Evolutionary conservation across 2,888 invertebrate genomes (phyloP).

Genomic region (Sminthurides aquaticus): DNA sequence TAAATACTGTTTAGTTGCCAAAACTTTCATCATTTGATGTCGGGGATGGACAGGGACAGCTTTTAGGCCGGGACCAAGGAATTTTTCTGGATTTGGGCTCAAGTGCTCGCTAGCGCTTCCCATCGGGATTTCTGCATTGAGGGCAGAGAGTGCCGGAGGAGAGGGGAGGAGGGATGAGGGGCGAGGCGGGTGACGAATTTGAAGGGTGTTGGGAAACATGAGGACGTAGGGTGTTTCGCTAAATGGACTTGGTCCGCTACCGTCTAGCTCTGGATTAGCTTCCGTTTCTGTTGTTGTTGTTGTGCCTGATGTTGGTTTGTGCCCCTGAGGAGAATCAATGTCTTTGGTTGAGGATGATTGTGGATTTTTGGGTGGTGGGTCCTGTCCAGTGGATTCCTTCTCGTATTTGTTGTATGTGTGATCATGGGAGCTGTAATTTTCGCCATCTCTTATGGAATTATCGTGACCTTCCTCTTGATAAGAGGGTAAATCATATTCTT

Average conservation of each 20-base stretch:
- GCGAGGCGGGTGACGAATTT: constrained; percentile 9
- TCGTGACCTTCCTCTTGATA: neutral
- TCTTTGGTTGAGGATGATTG: neutral
- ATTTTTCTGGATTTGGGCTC: constrained; percentile 15
- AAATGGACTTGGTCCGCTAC: constrained; percentile 22
- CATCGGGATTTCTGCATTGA: constrained; percentile 32
- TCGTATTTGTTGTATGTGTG: neutral
- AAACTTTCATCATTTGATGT: constrained; percentile 40
- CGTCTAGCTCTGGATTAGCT: neutral
- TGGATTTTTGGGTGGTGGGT: too few relatives aligned
- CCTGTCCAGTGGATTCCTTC: neutral
- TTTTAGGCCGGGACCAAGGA: constrained; percentile 35
- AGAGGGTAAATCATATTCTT: neutral
- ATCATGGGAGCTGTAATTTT: neutral
- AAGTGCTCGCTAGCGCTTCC: constrained; percentile 33
- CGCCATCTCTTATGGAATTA: neutral
- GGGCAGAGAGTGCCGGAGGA: constrained; percentile 3
- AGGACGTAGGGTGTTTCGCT: constrained; percentile 43
- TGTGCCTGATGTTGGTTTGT: neutral
- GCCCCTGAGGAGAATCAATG: neutral
- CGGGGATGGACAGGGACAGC: constrained; percentile 41
- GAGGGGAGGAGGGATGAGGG: neutral
- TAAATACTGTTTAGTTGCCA: constrained; percentile 41
- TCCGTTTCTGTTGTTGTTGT: neutral
- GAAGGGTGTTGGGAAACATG: constrained; percentile 41